These are phyloP conservation scores for Nymphalis urticae DNA, from an alignment of 2,888 invertebrate genomes.

Conservation along the genomic window DNA sequence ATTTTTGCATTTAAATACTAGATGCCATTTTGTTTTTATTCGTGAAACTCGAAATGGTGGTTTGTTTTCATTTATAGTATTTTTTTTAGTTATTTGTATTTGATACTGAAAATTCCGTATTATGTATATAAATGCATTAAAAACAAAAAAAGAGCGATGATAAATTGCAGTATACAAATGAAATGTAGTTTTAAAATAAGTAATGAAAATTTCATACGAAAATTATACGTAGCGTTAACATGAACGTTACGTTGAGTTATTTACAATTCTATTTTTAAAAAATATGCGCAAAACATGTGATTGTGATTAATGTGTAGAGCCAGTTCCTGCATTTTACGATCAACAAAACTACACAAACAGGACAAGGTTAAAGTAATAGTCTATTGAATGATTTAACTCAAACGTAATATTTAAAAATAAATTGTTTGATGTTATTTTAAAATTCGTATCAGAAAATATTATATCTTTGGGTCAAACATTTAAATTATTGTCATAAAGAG, in stretches of 20 bases:
- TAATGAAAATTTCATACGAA: too few relatives aligned
- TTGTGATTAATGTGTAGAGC: constrained; percentile 15
- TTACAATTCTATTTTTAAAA: constrained; percentile 1
- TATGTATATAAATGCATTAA: too few relatives aligned
- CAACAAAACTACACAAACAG: constrained; percentile 34
- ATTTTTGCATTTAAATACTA: not conserved
- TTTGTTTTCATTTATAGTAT: not conserved
- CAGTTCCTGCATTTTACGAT: constrained; percentile 39
- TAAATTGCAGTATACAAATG: too few relatives aligned
- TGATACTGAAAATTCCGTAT: too few relatives aligned
- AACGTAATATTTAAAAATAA: constrained; percentile 1
- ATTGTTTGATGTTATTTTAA: not conserved
- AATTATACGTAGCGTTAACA: too few relatives aligned
- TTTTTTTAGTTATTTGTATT: not conserved
- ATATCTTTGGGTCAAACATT: too few relatives aligned
- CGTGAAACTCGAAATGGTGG: not conserved
- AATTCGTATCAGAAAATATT: too few relatives aligned
- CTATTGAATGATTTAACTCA: constrained; percentile 12
- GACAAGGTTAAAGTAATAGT: constrained; percentile 35
- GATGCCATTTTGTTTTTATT: not conserved
- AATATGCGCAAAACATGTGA: constrained; percentile 1
- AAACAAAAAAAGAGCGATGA: too few relatives aligned
- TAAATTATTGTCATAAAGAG: too few relatives aligned
- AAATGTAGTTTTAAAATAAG: not conserved
- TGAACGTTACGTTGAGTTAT: not conserved